phyloP scores from a whole-genome alignment of 2,113 vertebrate genomes.

The Xiphorhynchus elegans region DNA sequence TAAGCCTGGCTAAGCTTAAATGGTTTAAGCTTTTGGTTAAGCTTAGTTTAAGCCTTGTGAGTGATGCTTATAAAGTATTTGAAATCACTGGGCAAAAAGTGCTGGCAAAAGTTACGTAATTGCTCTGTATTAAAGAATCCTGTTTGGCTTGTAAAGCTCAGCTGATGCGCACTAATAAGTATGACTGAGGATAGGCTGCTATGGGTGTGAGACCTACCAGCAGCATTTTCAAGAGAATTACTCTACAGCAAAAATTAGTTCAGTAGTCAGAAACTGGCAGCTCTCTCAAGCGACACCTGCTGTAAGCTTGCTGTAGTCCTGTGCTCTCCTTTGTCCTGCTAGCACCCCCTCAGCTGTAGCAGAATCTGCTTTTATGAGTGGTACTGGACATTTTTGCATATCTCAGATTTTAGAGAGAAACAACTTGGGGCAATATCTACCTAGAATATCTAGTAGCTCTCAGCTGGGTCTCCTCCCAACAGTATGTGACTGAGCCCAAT shows the following conservation, averaged over 20 bases:
- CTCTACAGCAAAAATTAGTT: background rate
- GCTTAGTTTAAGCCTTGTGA: background rate
- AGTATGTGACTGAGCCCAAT: background rate
- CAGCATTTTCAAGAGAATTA: background rate
- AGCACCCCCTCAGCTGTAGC: background rate
- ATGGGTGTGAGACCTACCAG: background rate
- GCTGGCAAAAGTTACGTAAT: background rate
- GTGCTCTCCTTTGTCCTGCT: background rate
- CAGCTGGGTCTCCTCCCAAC: background rate
- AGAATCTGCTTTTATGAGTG: background rate
- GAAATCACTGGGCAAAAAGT: background rate
- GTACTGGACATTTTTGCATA: background rate
- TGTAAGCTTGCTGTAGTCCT: background rate
- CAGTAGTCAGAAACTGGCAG: background rate
- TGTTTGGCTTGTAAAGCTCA: background rate
- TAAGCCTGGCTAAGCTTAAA: background rate
- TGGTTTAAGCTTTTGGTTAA: background rate
- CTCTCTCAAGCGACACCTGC: background rate
- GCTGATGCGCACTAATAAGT: background rate
- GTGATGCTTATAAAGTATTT: background rate
- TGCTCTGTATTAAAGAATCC: background rate
- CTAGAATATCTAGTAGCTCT: background rate
- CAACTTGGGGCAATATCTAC: background rate
- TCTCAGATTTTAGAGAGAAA: slow-evolving; percentile 21
- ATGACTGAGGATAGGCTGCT: background rate